A percentile compares a stretch with the other conserved stretches of the same genome.
Conservation (phyloP, 2,888 invertebrate genomes). For the Troides helena region DNA sequence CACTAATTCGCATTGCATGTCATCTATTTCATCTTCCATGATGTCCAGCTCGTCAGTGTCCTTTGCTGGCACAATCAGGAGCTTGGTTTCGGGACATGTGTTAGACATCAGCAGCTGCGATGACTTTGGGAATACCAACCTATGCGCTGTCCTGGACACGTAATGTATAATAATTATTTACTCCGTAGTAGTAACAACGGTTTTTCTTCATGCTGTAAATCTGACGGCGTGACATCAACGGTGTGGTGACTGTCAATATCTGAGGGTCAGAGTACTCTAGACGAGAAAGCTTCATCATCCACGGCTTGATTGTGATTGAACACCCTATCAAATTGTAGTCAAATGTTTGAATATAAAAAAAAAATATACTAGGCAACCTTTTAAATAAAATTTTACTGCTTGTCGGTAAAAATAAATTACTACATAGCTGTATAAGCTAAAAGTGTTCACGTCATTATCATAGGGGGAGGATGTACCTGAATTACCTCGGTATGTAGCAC, state of each 20-base stretch:
- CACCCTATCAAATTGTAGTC: too few relatives aligned
- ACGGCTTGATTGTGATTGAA: too few relatives aligned
- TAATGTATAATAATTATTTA: neutral
- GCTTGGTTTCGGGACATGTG: conserved; percentile 64
- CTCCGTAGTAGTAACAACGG: neutral
- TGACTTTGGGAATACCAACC: conserved; percentile 66
- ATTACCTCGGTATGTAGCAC: conserved; percentile 76
- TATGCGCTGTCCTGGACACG: conserved; percentile 61
- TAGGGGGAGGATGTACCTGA: neutral
- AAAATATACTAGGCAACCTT: too few relatives aligned
- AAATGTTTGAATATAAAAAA: too few relatives aligned
- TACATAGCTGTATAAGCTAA: too few relatives aligned
- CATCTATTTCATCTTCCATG: conserved; percentile 72
- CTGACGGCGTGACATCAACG: too few relatives aligned
- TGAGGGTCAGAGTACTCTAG: too few relatives aligned
- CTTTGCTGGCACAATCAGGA: conserved; percentile 68
- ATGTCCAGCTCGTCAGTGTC: conserved; percentile 71
- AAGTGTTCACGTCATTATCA: too few relatives aligned
- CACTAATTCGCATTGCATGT: conserved; percentile 70
- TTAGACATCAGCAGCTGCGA: conserved; percentile 59
- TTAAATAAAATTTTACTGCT: too few relatives aligned
- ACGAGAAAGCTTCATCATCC: too few relatives aligned
- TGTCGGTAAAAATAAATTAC: too few relatives aligned
- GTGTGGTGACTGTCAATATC: too few relatives aligned
- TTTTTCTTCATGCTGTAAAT: neutral